phyloP scores from a whole-genome alignment of 1,140 invertebrate species.

The Pomacea maculata region DNA sequence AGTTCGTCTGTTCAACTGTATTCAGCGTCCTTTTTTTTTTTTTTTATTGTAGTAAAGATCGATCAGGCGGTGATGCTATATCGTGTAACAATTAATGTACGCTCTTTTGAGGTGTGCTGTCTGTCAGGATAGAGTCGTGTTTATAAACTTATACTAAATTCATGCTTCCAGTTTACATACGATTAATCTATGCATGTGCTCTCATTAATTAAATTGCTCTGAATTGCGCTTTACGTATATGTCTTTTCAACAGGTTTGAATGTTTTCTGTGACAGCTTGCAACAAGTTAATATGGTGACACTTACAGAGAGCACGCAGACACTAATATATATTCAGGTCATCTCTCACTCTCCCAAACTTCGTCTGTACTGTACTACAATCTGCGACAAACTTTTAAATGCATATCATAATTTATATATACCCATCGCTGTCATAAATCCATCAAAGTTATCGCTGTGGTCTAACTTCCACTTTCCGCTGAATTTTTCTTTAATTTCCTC shows the following conservation, averaged over 20 bases:
- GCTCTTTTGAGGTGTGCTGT: not conserved
- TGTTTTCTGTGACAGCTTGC: too few species aligned
- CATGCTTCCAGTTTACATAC: not conserved
- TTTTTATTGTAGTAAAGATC: too few species aligned
- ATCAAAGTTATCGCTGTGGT: conserved; percentile 52
- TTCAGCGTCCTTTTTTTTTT: not conserved
- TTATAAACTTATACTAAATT: not conserved
- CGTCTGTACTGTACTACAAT: not conserved
- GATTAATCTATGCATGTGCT: too few species aligned
- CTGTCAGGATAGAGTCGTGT: not conserved
- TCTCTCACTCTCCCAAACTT: not conserved
- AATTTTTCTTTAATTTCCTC: conserved; percentile 47
- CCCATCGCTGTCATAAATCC: conserved; percentile 49
- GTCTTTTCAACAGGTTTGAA: not conserved
- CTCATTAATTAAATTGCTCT: too few species aligned
- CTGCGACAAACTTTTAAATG: not conserved
- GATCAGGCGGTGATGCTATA: not conserved
- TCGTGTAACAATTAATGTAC: not conserved
- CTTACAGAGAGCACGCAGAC: not conserved
- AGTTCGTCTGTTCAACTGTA: not conserved
- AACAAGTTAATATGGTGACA: too few species aligned
- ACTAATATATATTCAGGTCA: not conserved
- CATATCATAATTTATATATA: conserved; percentile 25
- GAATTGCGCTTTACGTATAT: not conserved
- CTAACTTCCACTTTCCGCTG: conserved; percentile 50